Percentiles rank a stretch among this genome's conserved stretches.
Evolutionary conservation across 2,888 invertebrate species (phyloP).

Genomic region (Eupithecia subfuscata): DNA sequence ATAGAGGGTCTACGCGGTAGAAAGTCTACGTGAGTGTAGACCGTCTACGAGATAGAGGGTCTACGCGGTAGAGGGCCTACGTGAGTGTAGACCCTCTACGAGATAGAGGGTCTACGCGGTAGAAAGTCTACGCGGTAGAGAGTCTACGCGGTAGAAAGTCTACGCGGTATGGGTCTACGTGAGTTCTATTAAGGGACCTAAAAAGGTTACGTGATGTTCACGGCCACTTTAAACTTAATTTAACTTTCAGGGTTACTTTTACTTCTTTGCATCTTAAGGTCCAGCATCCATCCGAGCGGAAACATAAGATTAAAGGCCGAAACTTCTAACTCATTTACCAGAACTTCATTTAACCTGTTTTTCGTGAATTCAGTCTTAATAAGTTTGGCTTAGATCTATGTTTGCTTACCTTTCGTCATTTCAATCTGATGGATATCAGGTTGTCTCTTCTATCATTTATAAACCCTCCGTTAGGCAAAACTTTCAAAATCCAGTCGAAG

Average conservation of each 20-base stretch:
- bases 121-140: constrained; percentile 28
- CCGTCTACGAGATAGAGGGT: too few species aligned
- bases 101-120: constrained; percentile 7
- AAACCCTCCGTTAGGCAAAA: background rate
- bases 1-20: too few species aligned
- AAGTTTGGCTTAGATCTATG: background rate
- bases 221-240: constrained; percentile 1
- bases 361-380: background rate
- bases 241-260: constrained; percentile 6
- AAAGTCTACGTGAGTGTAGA: too few species aligned
- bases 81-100: too few species aligned
- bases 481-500: background rate
- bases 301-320: background rate
- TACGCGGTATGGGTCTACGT: too few species aligned
- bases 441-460: background rate
- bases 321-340: background rate
- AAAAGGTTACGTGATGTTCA: background rate
- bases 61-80: background rate
- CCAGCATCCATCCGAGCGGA: constrained; percentile 2
- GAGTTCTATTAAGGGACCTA: constrained; percentile 5
- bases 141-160: too few species aligned
- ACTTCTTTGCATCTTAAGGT: background rate
- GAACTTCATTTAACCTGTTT: background rate
- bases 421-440: background rate
- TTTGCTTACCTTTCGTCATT: constrained; percentile 3